These are phyloP conservation scores for Ceratina japonica DNA, from an alignment of 1,140 invertebrate species.

Conservation along the genomic window DNA sequence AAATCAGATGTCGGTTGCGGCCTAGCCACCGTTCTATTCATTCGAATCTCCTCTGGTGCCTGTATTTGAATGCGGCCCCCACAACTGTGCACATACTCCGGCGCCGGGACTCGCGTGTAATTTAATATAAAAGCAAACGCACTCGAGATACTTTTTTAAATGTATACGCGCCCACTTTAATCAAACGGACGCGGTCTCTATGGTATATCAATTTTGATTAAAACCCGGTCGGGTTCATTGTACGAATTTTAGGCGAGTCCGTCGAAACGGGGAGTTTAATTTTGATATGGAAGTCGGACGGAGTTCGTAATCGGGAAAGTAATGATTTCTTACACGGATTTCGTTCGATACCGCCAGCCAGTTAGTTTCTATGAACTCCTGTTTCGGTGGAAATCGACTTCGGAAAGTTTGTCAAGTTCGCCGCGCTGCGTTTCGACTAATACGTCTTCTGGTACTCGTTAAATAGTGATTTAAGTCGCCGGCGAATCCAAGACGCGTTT, in stretches of 20 bases:
- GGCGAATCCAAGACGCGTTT: too few species aligned
- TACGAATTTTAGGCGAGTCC: neutral
- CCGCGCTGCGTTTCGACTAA: neutral
- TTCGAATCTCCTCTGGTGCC: constrained; percentile 33
- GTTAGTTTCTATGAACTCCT: too few species aligned
- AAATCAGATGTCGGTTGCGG: constrained; percentile 56
- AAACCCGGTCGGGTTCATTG: neutral
- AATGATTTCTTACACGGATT: neutral
- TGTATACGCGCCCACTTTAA: neutral
- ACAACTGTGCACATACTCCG: neutral
- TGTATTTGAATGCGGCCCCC: constrained; percentile 41
- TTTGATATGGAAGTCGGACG: neutral
- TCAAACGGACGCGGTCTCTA: neutral
- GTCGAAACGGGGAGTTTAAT: neutral
- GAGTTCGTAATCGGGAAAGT: neutral
- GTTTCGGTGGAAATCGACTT: neutral
- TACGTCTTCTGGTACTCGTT: neutral
- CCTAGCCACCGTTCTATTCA: constrained; percentile 44
- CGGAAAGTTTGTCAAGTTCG: neutral
- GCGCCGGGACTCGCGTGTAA: neutral
- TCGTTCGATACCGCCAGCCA: neutral
- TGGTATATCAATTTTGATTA: neutral
- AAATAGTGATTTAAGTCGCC: neutral
- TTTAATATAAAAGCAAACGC: neutral
- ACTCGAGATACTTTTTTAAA: constrained; percentile 20